These are phyloP conservation scores for Leptopilina drosophilae DNA, from an alignment of 2,888 invertebrate species.

Conservation along the genomic window DNA sequence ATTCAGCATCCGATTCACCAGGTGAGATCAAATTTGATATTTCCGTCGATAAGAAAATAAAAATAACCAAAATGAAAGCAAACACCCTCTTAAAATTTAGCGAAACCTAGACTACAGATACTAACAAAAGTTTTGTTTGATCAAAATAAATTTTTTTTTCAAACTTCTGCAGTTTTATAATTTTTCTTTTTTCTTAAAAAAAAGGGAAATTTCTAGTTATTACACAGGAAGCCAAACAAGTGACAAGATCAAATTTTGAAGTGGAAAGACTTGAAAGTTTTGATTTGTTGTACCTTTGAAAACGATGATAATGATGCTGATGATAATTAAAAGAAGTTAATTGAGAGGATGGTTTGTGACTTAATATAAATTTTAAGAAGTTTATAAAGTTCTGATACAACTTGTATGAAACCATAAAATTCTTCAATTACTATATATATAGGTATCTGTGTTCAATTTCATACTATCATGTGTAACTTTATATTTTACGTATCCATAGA, in stretches of 20 bases:
- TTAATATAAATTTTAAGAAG: constrained; percentile 53
- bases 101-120: no score
- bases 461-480: constrained; percentile 51
- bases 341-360: not conserved
- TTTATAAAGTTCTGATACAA: constrained; percentile 55
- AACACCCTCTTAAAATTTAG: no score
- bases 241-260: constrained; percentile 10
- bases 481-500: not conserved
- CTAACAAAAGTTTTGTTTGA: no score
- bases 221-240: not conserved
- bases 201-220: not conserved
- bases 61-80: no score
- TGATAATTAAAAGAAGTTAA: not conserved
- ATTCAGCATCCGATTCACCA: constrained; percentile 65
- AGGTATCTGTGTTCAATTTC: constrained; percentile 53
- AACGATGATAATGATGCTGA: not conserved
- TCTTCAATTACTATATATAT: constrained; percentile 66
- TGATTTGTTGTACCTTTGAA: constrained; percentile 11
- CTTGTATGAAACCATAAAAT: constrained; percentile 57
- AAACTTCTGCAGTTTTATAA: no score
- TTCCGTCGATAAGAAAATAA: constrained; percentile 3
- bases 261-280: not conserved
- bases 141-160: no score
- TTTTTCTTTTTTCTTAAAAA: not conserved
- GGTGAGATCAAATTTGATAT: constrained; percentile 55